Conservation (phyloP, 2,888 invertebrate genomes). For the Linyphia triangularis region DNA sequence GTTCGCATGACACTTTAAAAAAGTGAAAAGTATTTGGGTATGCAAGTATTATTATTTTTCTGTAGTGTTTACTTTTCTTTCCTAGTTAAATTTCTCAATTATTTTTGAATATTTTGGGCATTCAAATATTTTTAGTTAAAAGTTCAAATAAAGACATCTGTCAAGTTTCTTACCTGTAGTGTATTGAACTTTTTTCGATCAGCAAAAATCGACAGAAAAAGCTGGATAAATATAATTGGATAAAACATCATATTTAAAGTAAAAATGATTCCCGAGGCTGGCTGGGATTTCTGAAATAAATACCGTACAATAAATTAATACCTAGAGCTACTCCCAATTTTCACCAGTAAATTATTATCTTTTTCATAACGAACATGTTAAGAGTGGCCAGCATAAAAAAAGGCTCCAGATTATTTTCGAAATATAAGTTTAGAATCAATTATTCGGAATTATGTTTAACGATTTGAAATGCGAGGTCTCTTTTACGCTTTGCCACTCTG, state of each 20-base stretch:
- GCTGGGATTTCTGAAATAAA: slow-evolving; percentile 10
- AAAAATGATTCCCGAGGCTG: background rate
- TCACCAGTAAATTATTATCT: background rate
- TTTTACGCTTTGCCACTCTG: background rate
- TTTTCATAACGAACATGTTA: background rate
- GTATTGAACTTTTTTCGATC: slow-evolving; percentile 4
- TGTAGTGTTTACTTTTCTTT: too few species aligned
- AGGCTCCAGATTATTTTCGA: too few species aligned
- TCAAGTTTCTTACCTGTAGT: slow-evolving; percentile 21
- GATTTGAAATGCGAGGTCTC: background rate
- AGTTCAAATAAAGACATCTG: background rate
- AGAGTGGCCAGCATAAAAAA: background rate
- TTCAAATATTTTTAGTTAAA: too few species aligned
- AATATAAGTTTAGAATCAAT: too few species aligned
- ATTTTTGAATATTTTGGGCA: too few species aligned
- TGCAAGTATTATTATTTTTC: too few species aligned
- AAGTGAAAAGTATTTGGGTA: too few species aligned
- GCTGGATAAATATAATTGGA: slow-evolving; percentile 33
- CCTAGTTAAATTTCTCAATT: too few species aligned
- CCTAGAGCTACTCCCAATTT: background rate
- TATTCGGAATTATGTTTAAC: too few species aligned
- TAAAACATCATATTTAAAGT: slow-evolving; percentile 20
- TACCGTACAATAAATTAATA: background rate
- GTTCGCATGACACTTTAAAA: too few species aligned
- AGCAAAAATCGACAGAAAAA: slow-evolving; percentile 40